These are phyloP conservation scores for Scylla paramamosain DNA, from an alignment of 1,140 invertebrate genomes.

Conservation along the genomic window DNA sequence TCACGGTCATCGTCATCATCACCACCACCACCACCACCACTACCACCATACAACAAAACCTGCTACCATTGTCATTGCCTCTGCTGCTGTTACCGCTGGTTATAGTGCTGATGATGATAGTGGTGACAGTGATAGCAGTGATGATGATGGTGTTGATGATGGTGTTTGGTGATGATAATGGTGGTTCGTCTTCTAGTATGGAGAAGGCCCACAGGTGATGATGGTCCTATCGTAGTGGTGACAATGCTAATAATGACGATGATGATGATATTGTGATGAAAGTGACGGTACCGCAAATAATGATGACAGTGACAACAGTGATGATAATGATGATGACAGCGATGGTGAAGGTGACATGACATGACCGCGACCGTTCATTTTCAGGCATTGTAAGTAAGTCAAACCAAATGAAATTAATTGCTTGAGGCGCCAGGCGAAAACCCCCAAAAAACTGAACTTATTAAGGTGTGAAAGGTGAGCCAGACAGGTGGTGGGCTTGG, in stretches of 20 bases:
- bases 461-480: too few species aligned
- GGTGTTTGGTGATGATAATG: not conserved
- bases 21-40: too few species aligned
- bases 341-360: not conserved
- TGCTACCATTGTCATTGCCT: too few species aligned
- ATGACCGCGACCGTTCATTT: too few species aligned
- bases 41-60: too few species aligned
- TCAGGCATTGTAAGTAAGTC: too few species aligned
- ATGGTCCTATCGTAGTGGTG: not conserved
- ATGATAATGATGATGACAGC: not conserved
- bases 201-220: not conserved
- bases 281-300: not conserved
- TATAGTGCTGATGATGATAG: not conserved
- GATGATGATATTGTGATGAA: not conserved
- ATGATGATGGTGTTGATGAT: not conserved
- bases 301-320: not conserved
- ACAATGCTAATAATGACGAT: not conserved
- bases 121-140: not conserved
- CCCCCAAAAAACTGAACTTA: too few species aligned
- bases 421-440: too few species aligned
- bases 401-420: too few species aligned
- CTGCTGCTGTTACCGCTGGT: too few species aligned
- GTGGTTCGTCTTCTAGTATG: not conserved
- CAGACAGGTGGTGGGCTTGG: too few species aligned
- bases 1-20: not conserved